Conservation (phyloP, 2,888 invertebrate species). For the Philonicus albiceps region DNA sequence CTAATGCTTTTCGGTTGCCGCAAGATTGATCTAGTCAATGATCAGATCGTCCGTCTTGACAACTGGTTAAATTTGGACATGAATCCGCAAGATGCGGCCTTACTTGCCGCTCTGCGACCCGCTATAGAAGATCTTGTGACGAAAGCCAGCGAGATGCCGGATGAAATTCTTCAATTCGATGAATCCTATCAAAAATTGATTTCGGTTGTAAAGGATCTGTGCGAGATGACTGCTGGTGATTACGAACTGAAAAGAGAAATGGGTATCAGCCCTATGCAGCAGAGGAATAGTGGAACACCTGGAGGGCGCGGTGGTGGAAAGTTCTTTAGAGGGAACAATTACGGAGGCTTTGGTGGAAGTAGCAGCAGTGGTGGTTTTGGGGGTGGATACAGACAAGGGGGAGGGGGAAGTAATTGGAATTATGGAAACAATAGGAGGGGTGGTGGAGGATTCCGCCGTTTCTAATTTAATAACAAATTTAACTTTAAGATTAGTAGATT, state of each 20-base stretch:
- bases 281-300: slow-evolving; percentile 53
- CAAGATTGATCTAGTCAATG: slow-evolving; percentile 69
- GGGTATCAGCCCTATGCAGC: slow-evolving; percentile 57
- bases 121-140: slow-evolving; percentile 87
- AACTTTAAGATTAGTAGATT: background rate
- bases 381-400: slow-evolving; percentile 50
- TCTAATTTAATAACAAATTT: background rate
- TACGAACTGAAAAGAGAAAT: slow-evolving; percentile 70
- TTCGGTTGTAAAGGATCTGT: slow-evolving; percentile 75
- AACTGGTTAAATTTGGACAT: slow-evolving; percentile 94
- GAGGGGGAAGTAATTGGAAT: slow-evolving; percentile 32
- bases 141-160: slow-evolving; percentile 80
- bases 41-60: slow-evolving; percentile 82
- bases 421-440: slow-evolving; percentile 29
- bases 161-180: slow-evolving; percentile 69
- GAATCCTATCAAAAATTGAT: slow-evolving; percentile 66
- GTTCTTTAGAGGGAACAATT: slow-evolving; percentile 17
- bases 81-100: slow-evolving; percentile 78
- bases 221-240: slow-evolving; percentile 80
- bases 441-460: background rate
- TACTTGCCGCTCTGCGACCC: slow-evolving; percentile 85
- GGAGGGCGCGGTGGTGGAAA: slow-evolving; percentile 51
- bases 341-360: slow-evolving; percentile 49
- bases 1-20: slow-evolving; percentile 91
- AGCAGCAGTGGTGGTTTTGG: slow-evolving; percentile 51